Evolutionary conservation across 37 sponge, comb jelly and placozoan species (phyloP).

Genomic region (Hormiphora californensis): DNA sequence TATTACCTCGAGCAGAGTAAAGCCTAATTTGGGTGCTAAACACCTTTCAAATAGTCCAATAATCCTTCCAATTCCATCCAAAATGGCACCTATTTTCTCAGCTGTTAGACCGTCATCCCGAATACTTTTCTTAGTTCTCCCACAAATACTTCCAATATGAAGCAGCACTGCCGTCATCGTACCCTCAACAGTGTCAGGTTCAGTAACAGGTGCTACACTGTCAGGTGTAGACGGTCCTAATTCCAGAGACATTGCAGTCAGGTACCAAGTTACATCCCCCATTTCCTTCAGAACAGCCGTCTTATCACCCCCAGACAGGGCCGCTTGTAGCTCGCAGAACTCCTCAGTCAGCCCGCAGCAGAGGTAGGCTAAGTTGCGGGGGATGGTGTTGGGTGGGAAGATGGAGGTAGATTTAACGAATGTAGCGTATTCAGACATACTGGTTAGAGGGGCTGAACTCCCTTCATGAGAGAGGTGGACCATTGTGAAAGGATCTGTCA

Average conservation of each 20-base stretch:
- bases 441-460: neutral
- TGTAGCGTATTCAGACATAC: neutral
- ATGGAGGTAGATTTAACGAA: neutral
- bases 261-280: slow-evolving; percentile 50
- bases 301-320: neutral
- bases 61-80: neutral
- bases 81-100: neutral
- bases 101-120: neutral
- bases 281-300: neutral
- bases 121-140: neutral
- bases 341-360: slow-evolving; percentile 47
- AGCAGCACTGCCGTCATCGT: no score
- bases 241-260: neutral
- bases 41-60: neutral
- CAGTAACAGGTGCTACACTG: no score
- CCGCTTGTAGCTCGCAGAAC: slow-evolving; percentile 11
- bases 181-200: no score
- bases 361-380: slow-evolving; percentile 20
- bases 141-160: neutral
- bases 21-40: neutral
- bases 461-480: no score
- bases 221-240: neutral
- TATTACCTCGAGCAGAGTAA: neutral
- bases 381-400: neutral
- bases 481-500: no score